Conservation (phyloP, 2,888 invertebrate genomes). For the Hypomecis atomaria region DNA sequence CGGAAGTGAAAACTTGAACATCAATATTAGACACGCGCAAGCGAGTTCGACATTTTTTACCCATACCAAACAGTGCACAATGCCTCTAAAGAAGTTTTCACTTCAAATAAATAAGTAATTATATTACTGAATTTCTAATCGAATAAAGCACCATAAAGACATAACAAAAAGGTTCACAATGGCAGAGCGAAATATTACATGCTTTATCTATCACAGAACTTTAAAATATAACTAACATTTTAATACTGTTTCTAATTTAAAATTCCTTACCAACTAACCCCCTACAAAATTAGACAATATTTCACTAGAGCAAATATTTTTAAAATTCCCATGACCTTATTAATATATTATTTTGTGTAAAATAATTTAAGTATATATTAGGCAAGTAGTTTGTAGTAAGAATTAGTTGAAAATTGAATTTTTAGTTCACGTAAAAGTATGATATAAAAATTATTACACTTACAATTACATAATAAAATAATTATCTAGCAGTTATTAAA, state of each 20-base stretch:
- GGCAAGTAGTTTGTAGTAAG: conserved; percentile 32
- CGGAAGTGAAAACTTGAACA: too few species aligned
- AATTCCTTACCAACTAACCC: conserved; percentile 20
- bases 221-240: conserved; percentile 48
- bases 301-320: conserved; percentile 20
- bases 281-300: conserved; percentile 16
- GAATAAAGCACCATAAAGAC: background rate
- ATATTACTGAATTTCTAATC: too few species aligned
- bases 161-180: conserved; percentile 35
- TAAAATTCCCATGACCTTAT: conserved; percentile 27
- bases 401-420: background rate
- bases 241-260: conserved; percentile 39
- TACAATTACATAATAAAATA: conserved; percentile 2
- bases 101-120: too few species aligned
- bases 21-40: too few species aligned
- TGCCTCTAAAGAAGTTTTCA: too few species aligned
- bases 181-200: conserved; percentile 51
- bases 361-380: conserved; percentile 22
- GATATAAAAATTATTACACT: background rate
- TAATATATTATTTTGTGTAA: conserved; percentile 4
- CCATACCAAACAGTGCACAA: too few species aligned
- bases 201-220: conserved; percentile 64
- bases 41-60: too few species aligned
- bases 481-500: conserved; percentile 4
- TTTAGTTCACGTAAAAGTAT: background rate